Evolutionary conservation across 2,888 invertebrate genomes (phyloP).

Genomic region (Polia nebulosa): DNA sequence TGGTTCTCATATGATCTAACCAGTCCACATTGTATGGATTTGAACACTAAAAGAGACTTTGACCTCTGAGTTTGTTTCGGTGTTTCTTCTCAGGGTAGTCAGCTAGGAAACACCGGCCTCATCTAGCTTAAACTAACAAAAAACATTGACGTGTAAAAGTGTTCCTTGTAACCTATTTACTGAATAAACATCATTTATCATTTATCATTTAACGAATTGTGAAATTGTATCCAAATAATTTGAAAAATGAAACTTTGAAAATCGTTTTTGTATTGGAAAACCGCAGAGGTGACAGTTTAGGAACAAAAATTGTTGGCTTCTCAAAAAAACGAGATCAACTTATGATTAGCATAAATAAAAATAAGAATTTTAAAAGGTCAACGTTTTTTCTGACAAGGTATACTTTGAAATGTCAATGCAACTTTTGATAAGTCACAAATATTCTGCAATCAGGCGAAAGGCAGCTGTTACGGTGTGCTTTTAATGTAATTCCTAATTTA

Average conservation of each 20-base stretch:
- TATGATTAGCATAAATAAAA: conserved; percentile 15
- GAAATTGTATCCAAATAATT: conserved; percentile 1
- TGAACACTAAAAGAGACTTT: too few species aligned
- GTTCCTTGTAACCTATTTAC: too few species aligned
- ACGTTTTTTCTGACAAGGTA: not conserved
- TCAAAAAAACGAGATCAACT: conserved; percentile 32
- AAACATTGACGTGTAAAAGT: too few species aligned
- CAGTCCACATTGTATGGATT: too few species aligned
- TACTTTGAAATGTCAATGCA: not conserved
- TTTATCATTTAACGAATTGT: not conserved
- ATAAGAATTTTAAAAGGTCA: conserved; percentile 2
- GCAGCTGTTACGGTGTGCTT: not conserved
- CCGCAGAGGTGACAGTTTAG: not conserved
- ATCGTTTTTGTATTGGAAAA: conserved; percentile 17
- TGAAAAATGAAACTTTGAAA: not conserved
- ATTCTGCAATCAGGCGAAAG: not conserved
- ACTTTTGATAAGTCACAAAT: not conserved
- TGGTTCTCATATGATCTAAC: too few species aligned
- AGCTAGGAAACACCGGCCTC: too few species aligned
- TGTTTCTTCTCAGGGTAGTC: too few species aligned
- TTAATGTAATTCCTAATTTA: too few species aligned
- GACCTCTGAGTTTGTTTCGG: too few species aligned
- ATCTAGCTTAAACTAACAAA: too few species aligned
- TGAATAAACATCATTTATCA: too few species aligned
- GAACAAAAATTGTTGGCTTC: conserved; percentile 18